Percentiles rank a stretch among this genome's conserved stretches.
Evolutionary conservation across 2,888 invertebrate genomes (phyloP).

Genomic region (Molorchus minor): DNA sequence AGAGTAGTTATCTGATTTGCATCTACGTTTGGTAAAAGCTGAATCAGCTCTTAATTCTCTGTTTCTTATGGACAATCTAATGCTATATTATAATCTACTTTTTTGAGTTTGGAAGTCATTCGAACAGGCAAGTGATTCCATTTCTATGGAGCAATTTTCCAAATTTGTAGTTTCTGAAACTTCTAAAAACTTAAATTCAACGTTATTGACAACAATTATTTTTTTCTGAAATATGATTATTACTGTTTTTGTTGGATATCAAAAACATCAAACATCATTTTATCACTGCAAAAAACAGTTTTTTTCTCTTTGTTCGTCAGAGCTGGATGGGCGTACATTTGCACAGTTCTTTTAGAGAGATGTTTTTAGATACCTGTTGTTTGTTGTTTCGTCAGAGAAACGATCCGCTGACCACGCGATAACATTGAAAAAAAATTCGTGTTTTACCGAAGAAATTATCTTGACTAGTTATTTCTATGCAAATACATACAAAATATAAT

Average conservation of each 20-base stretch:
- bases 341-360: neutral
- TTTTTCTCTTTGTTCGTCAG: conserved; percentile 3
- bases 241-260: neutral
- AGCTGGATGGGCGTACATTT: neutral
- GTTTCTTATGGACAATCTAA: neutral
- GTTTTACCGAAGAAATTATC: too few species aligned
- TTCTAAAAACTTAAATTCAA: conserved; percentile 14
- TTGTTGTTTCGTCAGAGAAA: too few species aligned
- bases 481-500: too few species aligned
- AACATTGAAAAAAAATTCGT: too few species aligned
- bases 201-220: conserved; percentile 9
- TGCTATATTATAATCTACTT: neutral
- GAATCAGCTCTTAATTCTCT: neutral
- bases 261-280: neutral
- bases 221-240: conserved; percentile 3
- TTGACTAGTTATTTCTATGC: too few species aligned
- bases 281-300: neutral
- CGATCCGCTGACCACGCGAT: too few species aligned
- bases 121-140: conserved; percentile 1
- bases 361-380: neutral
- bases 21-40: neutral
- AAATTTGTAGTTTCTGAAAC: conserved; percentile 3
- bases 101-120: conserved; percentile 2
- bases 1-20: neutral
- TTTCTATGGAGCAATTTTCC: conserved; percentile 1